Base-by-base conservation (phyloP, 2,113 vertebrate species). In the Ammospiza caudacuta region DNA sequence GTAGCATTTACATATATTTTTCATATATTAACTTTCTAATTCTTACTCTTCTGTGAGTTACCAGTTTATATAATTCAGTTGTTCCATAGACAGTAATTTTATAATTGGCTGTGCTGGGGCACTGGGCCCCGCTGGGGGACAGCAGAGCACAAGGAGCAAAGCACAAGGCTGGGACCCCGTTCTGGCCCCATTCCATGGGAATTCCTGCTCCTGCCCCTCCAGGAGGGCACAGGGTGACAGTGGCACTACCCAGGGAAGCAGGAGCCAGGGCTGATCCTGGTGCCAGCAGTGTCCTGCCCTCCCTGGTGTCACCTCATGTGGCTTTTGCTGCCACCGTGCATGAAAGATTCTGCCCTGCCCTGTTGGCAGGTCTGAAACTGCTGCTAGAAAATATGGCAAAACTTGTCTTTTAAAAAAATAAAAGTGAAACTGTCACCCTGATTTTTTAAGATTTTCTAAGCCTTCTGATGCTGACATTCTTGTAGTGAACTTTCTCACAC, bases 161-260 rank as follows among this genome's bases (percentile, higher is more conserved):
- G 75, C 43, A 39, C n/a, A 6, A 23, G 55, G 33, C 58, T 63
- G 37, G n/a, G n/a, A 27, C 21, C 0, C 0, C 6, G 9, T 22
- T 33, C 43, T n/a, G 52, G 67, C 16, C 16, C 33, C 25, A 35
- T 54, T 25, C 46, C 11, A 22, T 7, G 33, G 43, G 68, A 59
- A 58, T 44, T 41, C 9, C 72, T 67, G 43, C 43, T 47, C 51
- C 68, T 73, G 68, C 27, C 28, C 58, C 58, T 62, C 67, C 6
- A 4, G 41, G 58, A 24, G 19, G 39, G 31, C 31, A 2, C 39
- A 2, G 33, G 2, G 64, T 15, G 13, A 6, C 1, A 0, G 19
- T 41, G 24, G 13, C 31, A 12, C 35, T 41, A 39, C 59, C 44
- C 12, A 5, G 61, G 28, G 15, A 5, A 24, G n/a, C 25, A 27